phyloP scores from a whole-genome alignment of 2,113 vertebrate genomes.

The Anarhynchus alexandrinus region DNA sequence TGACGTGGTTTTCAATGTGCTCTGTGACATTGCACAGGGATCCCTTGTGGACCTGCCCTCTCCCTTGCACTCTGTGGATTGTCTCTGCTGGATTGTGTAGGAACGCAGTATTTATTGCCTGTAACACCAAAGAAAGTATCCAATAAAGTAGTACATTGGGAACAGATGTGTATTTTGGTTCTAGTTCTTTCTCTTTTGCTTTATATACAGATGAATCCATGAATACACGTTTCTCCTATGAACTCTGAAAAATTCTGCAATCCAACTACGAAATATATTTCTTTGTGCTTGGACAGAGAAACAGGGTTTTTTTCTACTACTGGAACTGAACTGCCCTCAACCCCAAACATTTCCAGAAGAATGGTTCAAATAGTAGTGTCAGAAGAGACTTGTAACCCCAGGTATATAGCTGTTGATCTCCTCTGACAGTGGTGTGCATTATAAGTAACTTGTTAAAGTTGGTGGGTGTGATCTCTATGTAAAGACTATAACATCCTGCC shows the following conservation, averaged over 20 bases:
- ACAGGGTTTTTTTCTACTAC: neutral
- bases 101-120: neutral
- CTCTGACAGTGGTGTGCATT: neutral
- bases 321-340: neutral
- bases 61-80: neutral
- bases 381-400: neutral
- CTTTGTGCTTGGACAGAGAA: neutral
- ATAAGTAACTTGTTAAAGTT: neutral
- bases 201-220: neutral
- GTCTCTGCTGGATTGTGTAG: neutral
- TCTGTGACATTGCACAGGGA: rapidly evolving
- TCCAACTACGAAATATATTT: neutral
- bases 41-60: neutral
- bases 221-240: neutral
- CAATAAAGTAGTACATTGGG: neutral
- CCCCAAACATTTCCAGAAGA: neutral
- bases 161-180: neutral
- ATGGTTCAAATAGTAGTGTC: neutral
- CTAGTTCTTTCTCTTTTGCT: neutral
- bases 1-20: too few species aligned
- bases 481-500: neutral
- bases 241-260: neutral
- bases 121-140: neutral
- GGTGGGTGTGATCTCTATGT: neutral
- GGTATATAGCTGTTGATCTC: neutral